Conservation (phyloP, 2,113 vertebrate species). For the Peromyscus leucopus region DNA sequence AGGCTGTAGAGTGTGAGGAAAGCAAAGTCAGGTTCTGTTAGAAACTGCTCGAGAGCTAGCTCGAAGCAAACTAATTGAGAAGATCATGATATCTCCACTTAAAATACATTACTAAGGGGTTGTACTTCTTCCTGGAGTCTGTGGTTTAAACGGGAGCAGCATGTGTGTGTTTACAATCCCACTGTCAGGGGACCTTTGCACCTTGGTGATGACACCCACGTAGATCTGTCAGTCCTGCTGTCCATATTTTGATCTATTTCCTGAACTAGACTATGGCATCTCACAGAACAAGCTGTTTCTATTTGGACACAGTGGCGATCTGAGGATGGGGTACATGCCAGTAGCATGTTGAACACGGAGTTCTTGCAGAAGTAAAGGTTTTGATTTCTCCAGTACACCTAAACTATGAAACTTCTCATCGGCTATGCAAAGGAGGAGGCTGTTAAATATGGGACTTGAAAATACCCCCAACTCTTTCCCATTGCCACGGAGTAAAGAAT, state of each 20-base stretch:
- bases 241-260: neutral
- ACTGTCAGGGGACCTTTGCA: neutral
- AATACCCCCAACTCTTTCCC: neutral
- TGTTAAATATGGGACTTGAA: constrained; percentile 40
- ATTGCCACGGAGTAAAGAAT: constrained; percentile 11
- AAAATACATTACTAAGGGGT: neutral
- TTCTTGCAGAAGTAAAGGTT: neutral
- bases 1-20: neutral
- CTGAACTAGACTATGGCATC: neutral
- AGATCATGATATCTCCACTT: too few species aligned
- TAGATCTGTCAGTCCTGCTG: neutral
- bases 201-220: neutral
- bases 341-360: neutral
- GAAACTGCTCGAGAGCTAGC: neutral
- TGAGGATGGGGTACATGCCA: neutral
- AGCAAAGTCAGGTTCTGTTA: neutral
- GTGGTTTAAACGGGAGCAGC: neutral
- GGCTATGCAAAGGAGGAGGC: neutral
- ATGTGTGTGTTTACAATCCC: neutral
- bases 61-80: neutral
- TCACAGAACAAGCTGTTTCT: neutral
- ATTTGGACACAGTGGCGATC: neutral
- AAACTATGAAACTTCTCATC: neutral
- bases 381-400: neutral
- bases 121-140: neutral